Evolutionary conservation across 2,888 invertebrate genomes (phyloP).

Genomic region (Eupithecia subfuscata): DNA sequence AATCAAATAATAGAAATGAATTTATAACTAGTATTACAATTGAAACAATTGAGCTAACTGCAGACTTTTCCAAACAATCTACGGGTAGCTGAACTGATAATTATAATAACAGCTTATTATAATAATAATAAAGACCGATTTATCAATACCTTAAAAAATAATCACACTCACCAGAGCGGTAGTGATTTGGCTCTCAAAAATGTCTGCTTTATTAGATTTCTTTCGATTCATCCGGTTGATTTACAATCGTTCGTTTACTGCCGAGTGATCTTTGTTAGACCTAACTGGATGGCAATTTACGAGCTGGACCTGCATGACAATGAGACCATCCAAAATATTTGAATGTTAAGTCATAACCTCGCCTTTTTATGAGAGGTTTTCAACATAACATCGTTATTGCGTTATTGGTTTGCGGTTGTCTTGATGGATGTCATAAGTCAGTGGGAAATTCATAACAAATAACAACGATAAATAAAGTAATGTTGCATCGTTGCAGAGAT

Average conservation of each 20-base stretch:
- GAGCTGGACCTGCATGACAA: slow-evolving; percentile 69
- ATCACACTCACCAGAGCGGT: slow-evolving; percentile 57
- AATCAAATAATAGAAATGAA: too few species aligned
- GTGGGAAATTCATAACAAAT: slow-evolving; percentile 35
- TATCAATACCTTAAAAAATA: background rate
- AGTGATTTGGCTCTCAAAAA: slow-evolving; percentile 60
- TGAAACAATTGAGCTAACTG: too few species aligned
- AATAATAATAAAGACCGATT: background rate
- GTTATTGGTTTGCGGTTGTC: slow-evolving; percentile 56
- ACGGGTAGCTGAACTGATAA: too few species aligned
- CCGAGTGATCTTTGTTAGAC: slow-evolving; percentile 78
- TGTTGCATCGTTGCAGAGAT: slow-evolving; percentile 7
- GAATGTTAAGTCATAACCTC: slow-evolving; percentile 70
- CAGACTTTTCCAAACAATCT: too few species aligned
- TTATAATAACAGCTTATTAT: too few species aligned
- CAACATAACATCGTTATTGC: slow-evolving; percentile 58
- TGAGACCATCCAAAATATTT: slow-evolving; percentile 75
- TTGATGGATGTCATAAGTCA: slow-evolving; percentile 35
- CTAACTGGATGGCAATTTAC: slow-evolving; percentile 80
- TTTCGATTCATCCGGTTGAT: slow-evolving; percentile 78
- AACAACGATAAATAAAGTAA: slow-evolving; percentile 24
- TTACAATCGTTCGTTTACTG: slow-evolving; percentile 80
- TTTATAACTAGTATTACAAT: too few species aligned
- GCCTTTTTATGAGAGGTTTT: slow-evolving; percentile 53
- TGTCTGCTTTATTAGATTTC: slow-evolving; percentile 70